Percentiles rank a stretch among this genome's conserved stretches.
Evolutionary conservation across 2,888 invertebrate genomes (phyloP).

Genomic region (Esperia sulphurella): DNA sequence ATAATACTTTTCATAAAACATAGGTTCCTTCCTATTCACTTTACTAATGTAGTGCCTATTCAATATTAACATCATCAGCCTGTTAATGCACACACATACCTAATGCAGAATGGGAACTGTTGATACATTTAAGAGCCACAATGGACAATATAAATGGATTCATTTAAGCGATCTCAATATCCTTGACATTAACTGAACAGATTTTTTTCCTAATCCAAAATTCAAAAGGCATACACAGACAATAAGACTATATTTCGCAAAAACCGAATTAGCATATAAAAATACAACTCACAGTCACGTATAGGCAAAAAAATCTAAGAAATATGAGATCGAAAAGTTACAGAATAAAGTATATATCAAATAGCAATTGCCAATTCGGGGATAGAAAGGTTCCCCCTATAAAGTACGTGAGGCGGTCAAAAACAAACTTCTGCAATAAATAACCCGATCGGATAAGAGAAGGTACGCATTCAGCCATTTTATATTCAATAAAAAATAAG

Average conservation of each 20-base stretch:
- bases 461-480: constrained; percentile 70
- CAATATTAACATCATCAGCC: no score
- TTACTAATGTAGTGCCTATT: no score
- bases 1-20: no score
- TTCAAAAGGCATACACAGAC: no score
- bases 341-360: constrained; percentile 72
- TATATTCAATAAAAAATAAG: constrained; percentile 76
- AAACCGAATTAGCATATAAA: constrained; percentile 13
- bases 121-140: no score
- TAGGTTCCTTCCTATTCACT: no score
- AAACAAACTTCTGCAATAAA: constrained; percentile 77
- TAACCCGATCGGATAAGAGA: constrained; percentile 75
- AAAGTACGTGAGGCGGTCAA: constrained; percentile 78
- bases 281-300: constrained; percentile 13
- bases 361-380: constrained; percentile 74
- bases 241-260: constrained; percentile 3
- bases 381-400: constrained; percentile 74
- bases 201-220: no score
- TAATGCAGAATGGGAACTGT: no score
- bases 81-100: no score
- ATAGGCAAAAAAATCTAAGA: constrained; percentile 41
- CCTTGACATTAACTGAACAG: no score
- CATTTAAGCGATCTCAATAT: no score
- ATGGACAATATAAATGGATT: neutral
- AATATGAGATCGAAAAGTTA: constrained; percentile 65